A percentile compares a stretch with the other conserved stretches of the same genome.
phyloP scores from a whole-genome alignment of 2,797 vertebrate species.

The Philypnodon macrostomus region DNA sequence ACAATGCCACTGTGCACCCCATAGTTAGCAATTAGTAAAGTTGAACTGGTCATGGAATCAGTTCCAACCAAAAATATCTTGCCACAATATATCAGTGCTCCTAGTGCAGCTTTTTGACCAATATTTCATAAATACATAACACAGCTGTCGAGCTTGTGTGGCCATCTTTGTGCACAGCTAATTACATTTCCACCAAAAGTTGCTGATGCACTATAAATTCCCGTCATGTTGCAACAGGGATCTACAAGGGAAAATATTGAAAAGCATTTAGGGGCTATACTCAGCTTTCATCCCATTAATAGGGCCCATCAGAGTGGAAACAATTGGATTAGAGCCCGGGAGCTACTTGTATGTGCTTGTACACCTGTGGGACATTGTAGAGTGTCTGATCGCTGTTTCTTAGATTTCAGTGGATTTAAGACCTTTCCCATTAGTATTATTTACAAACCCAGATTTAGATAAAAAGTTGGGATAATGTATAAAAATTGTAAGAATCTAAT shows the following conservation, averaged over 20 bases:
- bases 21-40: too few species aligned
- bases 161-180: constrained; percentile 8
- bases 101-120: constrained; percentile 20
- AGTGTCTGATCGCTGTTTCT: constrained; percentile 24
- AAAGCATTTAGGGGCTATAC: constrained; percentile 6
- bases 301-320: constrained; percentile 38
- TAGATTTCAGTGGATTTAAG: constrained; percentile 19
- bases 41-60: too few species aligned
- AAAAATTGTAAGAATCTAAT: too few species aligned
- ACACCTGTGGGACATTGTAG: constrained; percentile 39
- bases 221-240: constrained; percentile 1
- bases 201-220: neutral
- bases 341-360: constrained; percentile 34
- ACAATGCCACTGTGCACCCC: too few species aligned
- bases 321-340: constrained; percentile 44
- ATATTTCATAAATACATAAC: constrained; percentile 22
- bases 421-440: constrained; percentile 4
- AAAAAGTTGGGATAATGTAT: too few species aligned
- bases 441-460: too few species aligned
- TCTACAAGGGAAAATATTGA: constrained; percentile 5
- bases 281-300: constrained; percentile 23
- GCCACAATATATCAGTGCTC: too few species aligned
- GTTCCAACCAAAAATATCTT: too few species aligned
- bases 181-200: constrained; percentile 6
- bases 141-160: constrained; percentile 12